Evolutionary conservation across 2,888 invertebrate species (phyloP).

Genomic region (Chirona hameri): DNA sequence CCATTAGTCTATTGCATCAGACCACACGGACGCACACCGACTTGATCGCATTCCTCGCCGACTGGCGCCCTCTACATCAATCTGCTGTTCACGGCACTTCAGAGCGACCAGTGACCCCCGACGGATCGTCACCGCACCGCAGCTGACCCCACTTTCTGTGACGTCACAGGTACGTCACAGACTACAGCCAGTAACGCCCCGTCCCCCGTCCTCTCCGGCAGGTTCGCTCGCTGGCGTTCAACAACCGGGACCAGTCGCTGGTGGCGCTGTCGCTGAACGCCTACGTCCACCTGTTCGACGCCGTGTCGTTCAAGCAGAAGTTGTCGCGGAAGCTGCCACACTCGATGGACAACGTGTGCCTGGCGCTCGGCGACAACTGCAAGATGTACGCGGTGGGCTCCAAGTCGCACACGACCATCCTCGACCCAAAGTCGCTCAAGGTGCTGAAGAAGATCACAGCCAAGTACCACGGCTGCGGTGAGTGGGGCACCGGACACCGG

Average conservation of each 20-base stretch:
- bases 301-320: slow-evolving; percentile 55
- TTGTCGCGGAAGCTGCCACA: slow-evolving; percentile 81
- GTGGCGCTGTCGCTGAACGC: slow-evolving; percentile 89
- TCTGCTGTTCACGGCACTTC: too few relatives aligned
- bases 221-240: slow-evolving; percentile 81
- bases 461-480: slow-evolving; percentile 82
- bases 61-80: too few relatives aligned
- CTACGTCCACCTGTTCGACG: slow-evolving; percentile 90
- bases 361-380: slow-evolving; percentile 79
- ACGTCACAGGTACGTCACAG: too few relatives aligned
- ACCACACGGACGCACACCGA: too few relatives aligned
- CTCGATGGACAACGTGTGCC: slow-evolving; percentile 87
- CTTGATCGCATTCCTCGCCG: too few relatives aligned
- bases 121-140: too few relatives aligned
- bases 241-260: slow-evolving; percentile 77
- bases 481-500: too few relatives aligned
- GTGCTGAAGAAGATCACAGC: slow-evolving; percentile 71
- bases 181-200: too few relatives aligned
- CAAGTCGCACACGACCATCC: slow-evolving; percentile 81
- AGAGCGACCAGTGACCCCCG: too few relatives aligned
- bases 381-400: slow-evolving; percentile 87
- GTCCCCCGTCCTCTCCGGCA: slow-evolving; percentile 42
- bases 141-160: too few relatives aligned
- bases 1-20: too few relatives aligned
- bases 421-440: slow-evolving; percentile 83